These are phyloP conservation scores for Haplochromis vanheusdeni DNA, from an alignment of 2,113 vertebrate genomes.

Conservation along the genomic window DNA sequence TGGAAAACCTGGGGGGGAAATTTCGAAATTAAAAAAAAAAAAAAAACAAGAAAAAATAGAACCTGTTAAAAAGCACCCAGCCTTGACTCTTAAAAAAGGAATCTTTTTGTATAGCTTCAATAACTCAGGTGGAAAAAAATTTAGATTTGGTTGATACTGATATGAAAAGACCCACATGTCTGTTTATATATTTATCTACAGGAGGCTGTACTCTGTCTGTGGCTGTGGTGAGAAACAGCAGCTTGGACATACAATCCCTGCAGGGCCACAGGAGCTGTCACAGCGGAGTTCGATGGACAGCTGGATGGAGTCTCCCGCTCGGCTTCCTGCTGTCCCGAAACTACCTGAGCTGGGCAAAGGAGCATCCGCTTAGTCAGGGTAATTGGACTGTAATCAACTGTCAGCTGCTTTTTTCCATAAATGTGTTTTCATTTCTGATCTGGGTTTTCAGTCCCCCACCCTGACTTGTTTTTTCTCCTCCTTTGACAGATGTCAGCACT, in stretches of 20 bases:
- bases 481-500: conserved; percentile 67
- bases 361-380: conserved; percentile 80
- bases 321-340: conserved; percentile 82
- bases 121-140: accelerated
- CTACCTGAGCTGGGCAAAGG: conserved; percentile 78
- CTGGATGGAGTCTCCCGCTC: conserved; percentile 86
- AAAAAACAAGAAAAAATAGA: background rate
- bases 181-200: conserved; percentile 18
- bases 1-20: too few species aligned
- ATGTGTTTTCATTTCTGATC: background rate
- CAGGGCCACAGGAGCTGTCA: conserved; percentile 79
- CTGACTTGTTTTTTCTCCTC: background rate
- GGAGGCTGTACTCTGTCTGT: conserved; percentile 82
- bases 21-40: background rate
- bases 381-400: background rate
- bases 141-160: background rate
- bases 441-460: background rate
- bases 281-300: conserved; percentile 79
- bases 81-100: background rate
- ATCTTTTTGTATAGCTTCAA: background rate
- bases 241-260: conserved; percentile 71
- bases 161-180: background rate
- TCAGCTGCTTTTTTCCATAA: background rate
- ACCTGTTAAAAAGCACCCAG: background rate
- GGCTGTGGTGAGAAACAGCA: conserved; percentile 74